Conservation (phyloP, 2,113 vertebrate genomes). For the Nymphicus hollandicus region DNA sequence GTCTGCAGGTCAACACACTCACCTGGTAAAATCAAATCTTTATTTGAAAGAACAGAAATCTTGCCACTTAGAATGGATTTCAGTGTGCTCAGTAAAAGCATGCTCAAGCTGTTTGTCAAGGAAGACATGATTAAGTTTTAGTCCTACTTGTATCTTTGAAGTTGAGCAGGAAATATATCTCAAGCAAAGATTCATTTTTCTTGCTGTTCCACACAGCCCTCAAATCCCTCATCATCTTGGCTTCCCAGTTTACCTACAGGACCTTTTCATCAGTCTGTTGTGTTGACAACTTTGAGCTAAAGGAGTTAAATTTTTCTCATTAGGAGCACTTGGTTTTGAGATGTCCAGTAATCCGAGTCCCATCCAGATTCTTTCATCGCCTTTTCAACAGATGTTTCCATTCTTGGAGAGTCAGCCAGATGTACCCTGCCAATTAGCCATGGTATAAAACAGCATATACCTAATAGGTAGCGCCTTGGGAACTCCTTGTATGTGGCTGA, state of each 20-base stretch:
- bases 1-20: neutral
- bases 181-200: neutral
- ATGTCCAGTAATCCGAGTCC: conserved; percentile 7
- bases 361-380: neutral
- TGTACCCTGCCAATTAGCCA: neutral
- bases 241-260: neutral
- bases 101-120: neutral
- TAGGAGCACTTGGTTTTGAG: neutral
- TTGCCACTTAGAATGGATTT: neutral
- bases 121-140: neutral
- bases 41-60: neutral
- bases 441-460: neutral
- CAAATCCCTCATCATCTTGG: neutral
- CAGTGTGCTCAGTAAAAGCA: neutral
- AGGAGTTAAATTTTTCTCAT: neutral
- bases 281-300: neutral
- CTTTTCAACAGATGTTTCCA: conserved; percentile 30
- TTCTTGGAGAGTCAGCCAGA: neutral
- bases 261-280: neutral
- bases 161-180: neutral
- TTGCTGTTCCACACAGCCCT: neutral
- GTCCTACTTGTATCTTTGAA: neutral
- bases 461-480: conserved; percentile 18
- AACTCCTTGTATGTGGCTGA: conserved; percentile 19
- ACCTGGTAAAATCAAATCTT: neutral